These are phyloP conservation scores for Sitodiplosis mosellana DNA, from an alignment of 1,140 invertebrate genomes.

Conservation along the genomic window DNA sequence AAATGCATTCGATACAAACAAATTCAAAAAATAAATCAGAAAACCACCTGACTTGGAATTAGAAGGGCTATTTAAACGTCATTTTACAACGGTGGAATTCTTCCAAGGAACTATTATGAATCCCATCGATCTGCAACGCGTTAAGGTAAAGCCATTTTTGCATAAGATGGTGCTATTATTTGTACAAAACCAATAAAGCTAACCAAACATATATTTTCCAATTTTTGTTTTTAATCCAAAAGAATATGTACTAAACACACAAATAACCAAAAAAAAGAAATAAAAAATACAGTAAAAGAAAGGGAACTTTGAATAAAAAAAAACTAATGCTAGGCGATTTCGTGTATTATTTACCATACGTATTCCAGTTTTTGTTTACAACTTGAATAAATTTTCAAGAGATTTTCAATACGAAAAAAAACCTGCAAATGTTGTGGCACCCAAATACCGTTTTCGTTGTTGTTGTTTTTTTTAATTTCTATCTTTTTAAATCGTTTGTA, in stretches of 20 bases:
- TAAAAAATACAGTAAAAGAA: too few species aligned
- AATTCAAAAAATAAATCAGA: slow-evolving; percentile 28
- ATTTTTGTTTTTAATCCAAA: slow-evolving; percentile 1
- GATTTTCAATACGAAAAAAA: too few species aligned
- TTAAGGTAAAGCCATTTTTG: slow-evolving; percentile 60
- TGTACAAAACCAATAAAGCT: background rate
- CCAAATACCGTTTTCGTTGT: too few species aligned
- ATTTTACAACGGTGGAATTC: slow-evolving; percentile 99
- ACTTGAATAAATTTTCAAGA: too few species aligned
- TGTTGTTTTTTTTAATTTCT: too few species aligned
- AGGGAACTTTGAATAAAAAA: too few species aligned
- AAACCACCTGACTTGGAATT: slow-evolving; percentile 92
- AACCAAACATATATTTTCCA: background rate
- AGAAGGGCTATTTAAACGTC: slow-evolving; percentile 97
- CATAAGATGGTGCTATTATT: background rate
- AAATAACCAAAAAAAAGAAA: background rate
- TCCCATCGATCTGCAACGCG: slow-evolving; percentile 95
- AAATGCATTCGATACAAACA: slow-evolving; percentile 3
- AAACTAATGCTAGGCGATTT: too few species aligned
- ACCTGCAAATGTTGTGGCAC: too few species aligned
- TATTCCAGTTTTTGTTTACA: too few species aligned
- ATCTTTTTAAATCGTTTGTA: background rate
- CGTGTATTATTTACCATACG: too few species aligned
- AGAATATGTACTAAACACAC: background rate
- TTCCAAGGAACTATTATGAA: slow-evolving; percentile 99